Evolutionary conservation across 2,888 invertebrate genomes (phyloP), one percentile per base, ranked within the genome.

Genomic region (Drosophila parthenogenetica): DNA sequence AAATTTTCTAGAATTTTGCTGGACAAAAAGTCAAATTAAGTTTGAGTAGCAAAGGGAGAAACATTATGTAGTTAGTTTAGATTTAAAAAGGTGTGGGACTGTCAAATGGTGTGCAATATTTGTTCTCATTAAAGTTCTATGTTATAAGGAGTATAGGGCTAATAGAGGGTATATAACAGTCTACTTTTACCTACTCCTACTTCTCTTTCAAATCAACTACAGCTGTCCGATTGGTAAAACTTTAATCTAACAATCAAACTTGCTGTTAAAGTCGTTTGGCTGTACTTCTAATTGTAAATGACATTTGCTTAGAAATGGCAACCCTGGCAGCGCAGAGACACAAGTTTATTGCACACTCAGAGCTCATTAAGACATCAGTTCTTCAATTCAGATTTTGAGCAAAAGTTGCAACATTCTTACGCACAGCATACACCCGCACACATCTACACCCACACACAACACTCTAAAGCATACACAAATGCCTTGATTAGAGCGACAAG

Each of bases 401-500:
- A 29, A 32, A 39, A 32, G 57, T 37, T 46, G 43, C 40, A 58
- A 54, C 17, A 25, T 71, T 46, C 54, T 43, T 49, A 61, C 57
- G 57, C 68, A 67, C 11, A 5, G 37, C 54, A 64, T 53, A 57
- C 55, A 22, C 32, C 50, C 42, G 45, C 40, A 32, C 59, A 55
- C 37, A 60, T 55, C 58, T n/a, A 79, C 70, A 81, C 48, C 19
- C 51, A 58, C 48, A 40, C 54, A 35, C 17, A 46, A n/a, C 50
- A 45, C 53, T 42, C 25, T 16, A 19, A 43, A 35, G 25, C 40
- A 40, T 16, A 40, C 50, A 62, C 16, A 75, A 85, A 77, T 67
- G 86, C 68, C 81, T 73, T 86, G 85, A 88, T 85, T 85, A 83
- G 84, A 77, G 81, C 54, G 70, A 69, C 87, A 83, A 75, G 78